Evolutionary conservation across 2,113 vertebrate species (phyloP).

Genomic region (Sinosuthora webbiana): DNA sequence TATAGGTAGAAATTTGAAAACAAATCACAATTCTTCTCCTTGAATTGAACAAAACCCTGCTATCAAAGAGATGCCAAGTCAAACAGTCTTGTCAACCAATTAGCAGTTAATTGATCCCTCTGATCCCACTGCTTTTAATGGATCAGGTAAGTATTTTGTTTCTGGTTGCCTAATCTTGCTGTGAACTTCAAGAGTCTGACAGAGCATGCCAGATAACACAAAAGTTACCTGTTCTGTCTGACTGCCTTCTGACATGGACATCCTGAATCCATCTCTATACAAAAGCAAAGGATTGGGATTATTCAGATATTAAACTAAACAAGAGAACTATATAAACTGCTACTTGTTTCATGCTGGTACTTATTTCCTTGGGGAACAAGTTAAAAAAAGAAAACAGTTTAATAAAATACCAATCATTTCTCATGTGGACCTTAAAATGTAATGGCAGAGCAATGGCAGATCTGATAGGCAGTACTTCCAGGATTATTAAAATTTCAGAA

Average conservation of each 20-base stretch:
- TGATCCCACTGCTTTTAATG: constrained; percentile 9
- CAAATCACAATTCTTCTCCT: constrained; percentile 4
- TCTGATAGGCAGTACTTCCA: background rate
- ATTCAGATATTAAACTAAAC: background rate
- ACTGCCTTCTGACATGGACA: background rate
- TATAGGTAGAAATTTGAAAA: constrained; percentile 40
- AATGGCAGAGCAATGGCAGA: background rate
- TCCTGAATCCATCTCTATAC: background rate
- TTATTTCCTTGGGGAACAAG: background rate
- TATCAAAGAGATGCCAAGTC: background rate
- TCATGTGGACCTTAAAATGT: background rate
- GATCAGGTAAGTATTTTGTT: constrained; percentile 8
- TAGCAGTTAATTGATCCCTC: constrained; percentile 17
- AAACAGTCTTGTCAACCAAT: background rate
- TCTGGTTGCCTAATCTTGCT: background rate
- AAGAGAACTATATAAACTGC: background rate
- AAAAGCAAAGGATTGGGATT: background rate
- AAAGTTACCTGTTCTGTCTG: background rate
- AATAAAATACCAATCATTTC: background rate
- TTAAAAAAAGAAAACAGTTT: background rate
- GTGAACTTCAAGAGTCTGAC: background rate
- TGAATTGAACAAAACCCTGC: constrained; percentile 9
- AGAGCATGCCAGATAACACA: background rate
- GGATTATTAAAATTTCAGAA: background rate
- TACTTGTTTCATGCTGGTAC: background rate